Evolutionary conservation across 2,888 invertebrate species (phyloP).

Genomic region (Leptopilina syphax): DNA sequence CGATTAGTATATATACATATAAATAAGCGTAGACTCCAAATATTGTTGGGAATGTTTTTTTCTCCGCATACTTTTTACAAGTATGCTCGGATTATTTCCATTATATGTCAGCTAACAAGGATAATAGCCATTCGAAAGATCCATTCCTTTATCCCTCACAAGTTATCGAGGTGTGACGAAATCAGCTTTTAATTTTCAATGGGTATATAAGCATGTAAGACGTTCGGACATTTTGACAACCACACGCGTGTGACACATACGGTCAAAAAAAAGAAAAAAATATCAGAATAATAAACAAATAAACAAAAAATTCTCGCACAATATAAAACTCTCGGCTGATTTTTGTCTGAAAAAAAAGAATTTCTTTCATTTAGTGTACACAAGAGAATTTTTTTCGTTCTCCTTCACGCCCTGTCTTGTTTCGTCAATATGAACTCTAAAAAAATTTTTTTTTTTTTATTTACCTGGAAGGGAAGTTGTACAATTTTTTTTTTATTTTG

Average conservation of each 20-base stretch:
- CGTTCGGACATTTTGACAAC: slow-evolving; percentile 36
- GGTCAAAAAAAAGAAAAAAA: slow-evolving; percentile 24
- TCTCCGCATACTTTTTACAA: not conserved
- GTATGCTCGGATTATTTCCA: not conserved
- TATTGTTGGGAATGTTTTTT: not conserved
- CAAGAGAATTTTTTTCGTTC: not conserved
- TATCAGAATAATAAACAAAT: not conserved
- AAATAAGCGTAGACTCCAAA: not conserved
- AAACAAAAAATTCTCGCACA: too few relatives aligned
- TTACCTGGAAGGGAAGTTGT: too few relatives aligned
- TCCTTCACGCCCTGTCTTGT: not conserved
- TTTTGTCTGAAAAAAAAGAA: slow-evolving; percentile 9
- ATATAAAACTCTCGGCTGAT: not conserved
- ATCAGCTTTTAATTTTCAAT: slow-evolving; percentile 40
- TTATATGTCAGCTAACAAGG: slow-evolving; percentile 22
- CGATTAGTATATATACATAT: not conserved
- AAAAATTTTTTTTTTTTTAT: too few relatives aligned
- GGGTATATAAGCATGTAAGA: slow-evolving; percentile 16
- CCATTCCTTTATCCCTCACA: slow-evolving; percentile 36
- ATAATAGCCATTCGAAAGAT: slow-evolving; percentile 19
- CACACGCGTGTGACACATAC: slow-evolving; percentile 27
- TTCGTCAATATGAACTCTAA: not conserved
- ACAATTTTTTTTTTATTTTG: too few relatives aligned
- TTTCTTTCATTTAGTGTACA: too few relatives aligned
- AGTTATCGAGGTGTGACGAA: slow-evolving; percentile 35